These are phyloP conservation scores for Siphamia tubifer DNA, from an alignment of 2,113 vertebrate species.

Conservation along the genomic window DNA sequence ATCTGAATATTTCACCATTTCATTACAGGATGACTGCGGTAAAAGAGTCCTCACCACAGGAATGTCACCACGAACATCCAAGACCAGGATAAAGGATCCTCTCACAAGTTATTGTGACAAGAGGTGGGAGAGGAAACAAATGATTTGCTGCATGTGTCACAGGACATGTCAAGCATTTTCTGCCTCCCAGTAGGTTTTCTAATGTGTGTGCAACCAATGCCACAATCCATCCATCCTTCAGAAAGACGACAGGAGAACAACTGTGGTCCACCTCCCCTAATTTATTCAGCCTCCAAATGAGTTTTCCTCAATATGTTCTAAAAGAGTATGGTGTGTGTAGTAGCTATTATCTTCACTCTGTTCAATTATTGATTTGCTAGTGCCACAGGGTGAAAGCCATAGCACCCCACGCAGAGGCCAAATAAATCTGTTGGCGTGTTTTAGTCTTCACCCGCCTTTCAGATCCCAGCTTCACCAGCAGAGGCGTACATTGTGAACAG, in stretches of 20 bases:
- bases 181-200: background rate
- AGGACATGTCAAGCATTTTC: background rate
- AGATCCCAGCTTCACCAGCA: constrained; percentile 6
- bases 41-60: background rate
- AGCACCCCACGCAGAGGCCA: constrained; percentile 45
- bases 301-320: constrained; percentile 46
- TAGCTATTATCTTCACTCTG: constrained; percentile 70
- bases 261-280: constrained; percentile 41
- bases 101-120: constrained; percentile 6
- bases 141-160: background rate
- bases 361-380: constrained; percentile 74
- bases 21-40: constrained; percentile 22
- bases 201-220: background rate
- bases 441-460: constrained; percentile 37
- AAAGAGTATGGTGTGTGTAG: constrained; percentile 47
- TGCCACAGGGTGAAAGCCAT: constrained; percentile 57
- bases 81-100: background rate
- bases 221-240: constrained; percentile 34
- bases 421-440: constrained; percentile 69
- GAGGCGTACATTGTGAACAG: too few species aligned
- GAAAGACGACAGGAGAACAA: constrained; percentile 29
- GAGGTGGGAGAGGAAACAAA: constrained; percentile 21
- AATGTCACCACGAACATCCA: background rate
- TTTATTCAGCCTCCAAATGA: constrained; percentile 68
- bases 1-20: constrained; percentile 1